Percentiles rank a stretch among this genome's conserved stretches.
phyloP scores from a whole-genome alignment of 2,113 vertebrate species.

The Ctenomys sociabilis region DNA sequence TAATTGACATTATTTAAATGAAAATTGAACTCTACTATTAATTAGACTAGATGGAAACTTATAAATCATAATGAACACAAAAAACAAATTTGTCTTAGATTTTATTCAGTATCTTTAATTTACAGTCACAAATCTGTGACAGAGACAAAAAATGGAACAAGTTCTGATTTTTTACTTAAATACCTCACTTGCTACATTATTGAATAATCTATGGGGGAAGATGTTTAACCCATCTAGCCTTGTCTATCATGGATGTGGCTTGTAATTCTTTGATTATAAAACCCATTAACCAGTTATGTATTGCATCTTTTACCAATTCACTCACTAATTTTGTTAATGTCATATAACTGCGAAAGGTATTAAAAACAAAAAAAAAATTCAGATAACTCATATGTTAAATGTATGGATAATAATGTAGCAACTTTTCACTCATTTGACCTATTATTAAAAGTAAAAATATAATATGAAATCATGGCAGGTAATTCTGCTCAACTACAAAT shows the following conservation, averaged over 20 bases:
- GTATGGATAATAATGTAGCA: neutral
- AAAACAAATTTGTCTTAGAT: neutral
- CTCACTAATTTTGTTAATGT: neutral
- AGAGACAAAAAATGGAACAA: neutral
- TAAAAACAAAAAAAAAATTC: neutral
- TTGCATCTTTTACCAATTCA: neutral
- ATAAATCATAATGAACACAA: neutral
- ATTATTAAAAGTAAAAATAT: neutral
- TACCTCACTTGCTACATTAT: neutral
- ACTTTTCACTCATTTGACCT: neutral
- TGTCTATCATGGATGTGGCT: conserved; percentile 10
- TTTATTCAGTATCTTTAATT: neutral
- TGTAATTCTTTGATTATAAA: conserved; percentile 3
- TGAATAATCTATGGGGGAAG: neutral
- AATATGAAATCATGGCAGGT: neutral
- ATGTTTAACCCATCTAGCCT: neutral
- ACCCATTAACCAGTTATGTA: neutral
- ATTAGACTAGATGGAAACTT: neutral
- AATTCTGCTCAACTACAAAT: neutral
- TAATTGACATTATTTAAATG: conserved; percentile 55
- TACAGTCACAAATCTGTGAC: neutral
- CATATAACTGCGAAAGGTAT: neutral
- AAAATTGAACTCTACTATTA: conserved; percentile 20
- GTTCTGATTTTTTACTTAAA: conserved; percentile 47
- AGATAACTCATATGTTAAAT: neutral